Base-by-base conservation (phyloP, 2,113 vertebrate genomes). In the Stigmatopora argus region DNA sequence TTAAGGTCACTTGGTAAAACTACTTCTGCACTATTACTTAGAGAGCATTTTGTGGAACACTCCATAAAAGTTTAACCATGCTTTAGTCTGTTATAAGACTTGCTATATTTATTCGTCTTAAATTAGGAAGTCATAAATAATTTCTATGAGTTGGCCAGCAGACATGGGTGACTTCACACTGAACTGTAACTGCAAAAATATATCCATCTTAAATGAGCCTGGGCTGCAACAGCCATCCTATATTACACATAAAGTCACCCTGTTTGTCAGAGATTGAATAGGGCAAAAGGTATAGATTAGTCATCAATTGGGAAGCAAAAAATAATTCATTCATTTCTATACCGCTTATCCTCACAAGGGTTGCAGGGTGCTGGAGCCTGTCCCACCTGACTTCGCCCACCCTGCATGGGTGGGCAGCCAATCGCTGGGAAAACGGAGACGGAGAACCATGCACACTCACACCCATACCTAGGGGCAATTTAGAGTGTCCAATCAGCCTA, bases 111-210 rank as follows among this genome's bases (percentile, higher is more conserved):
- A 38, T 59, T 35, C 35, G 57, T 59, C 57, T 59, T 31, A 19
- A n/a, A 41, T 59, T 59, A 11, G 17, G 14, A 59, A 41, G 57
- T 59, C 35, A 59, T 59, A 59, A 59, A 59, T 59, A n/a, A 59
- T 59, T 59, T 12, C 34, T 1, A 59, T 13, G 3, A 38, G 17
- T 59, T 38, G 17, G 35, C 34, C 7, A 38, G 18, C 31, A 38
- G 57, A 41, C 57, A 18, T 59, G 57, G 57, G 7, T 38, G 57
- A 38, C 34, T 59, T 38, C 35, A 59, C 34, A 38, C 34, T 59
- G 57, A 59, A 59, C 57, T 38, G 34, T n/a, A 18, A 59, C 57
- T 38, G 51, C 11, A 53, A 53, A 23, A 19, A 53, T 31, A 3
- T 53, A 23, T 53, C 21, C 51, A 53, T 53, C 51, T 21, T 19